Conservation (phyloP, 2,888 invertebrate species). For the Malachius bipustulatus region DNA sequence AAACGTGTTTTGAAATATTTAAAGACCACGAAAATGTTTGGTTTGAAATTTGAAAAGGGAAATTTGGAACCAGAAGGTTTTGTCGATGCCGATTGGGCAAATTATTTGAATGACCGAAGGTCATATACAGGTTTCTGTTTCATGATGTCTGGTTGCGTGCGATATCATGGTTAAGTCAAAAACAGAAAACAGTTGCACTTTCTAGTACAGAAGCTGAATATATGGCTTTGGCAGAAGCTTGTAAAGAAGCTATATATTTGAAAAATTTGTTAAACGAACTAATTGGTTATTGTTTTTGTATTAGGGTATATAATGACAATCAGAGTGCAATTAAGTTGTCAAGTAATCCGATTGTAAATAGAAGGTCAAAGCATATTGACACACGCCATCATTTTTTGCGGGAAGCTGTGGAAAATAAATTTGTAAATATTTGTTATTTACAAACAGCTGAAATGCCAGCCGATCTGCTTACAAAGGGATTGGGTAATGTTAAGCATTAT, state of each 20-base stretch:
- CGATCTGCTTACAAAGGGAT: too few species aligned
- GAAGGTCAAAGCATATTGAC: slow-evolving; percentile 8
- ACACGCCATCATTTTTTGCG: slow-evolving; percentile 7
- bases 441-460: slow-evolving; percentile 10
- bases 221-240: slow-evolving; percentile 20
- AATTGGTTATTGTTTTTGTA: slow-evolving; percentile 2
- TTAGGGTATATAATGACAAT: slow-evolving; percentile 9
- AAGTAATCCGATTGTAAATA: slow-evolving; percentile 7
- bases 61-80: not conserved
- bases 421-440: slow-evolving; percentile 8
- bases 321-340: slow-evolving; percentile 7
- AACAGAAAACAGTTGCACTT: slow-evolving; percentile 23
- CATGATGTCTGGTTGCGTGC: slow-evolving; percentile 17
- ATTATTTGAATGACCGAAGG: not conserved
- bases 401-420: slow-evolving; percentile 7
- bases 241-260: slow-evolving; percentile 16
- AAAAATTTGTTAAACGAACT: not conserved
- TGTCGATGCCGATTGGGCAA: not conserved
- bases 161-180: slow-evolving; percentile 23
- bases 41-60: not conserved
- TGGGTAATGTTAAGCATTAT: too few species aligned
- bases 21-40: not conserved
- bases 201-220: slow-evolving; percentile 24
- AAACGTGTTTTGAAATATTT: slow-evolving; percentile 1
- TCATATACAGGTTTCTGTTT: slow-evolving; percentile 22